Percentiles rank a stretch among this genome's conserved stretches.
phyloP scores from a whole-genome alignment of 2,888 invertebrate species.

The Acronicta psi region DNA sequence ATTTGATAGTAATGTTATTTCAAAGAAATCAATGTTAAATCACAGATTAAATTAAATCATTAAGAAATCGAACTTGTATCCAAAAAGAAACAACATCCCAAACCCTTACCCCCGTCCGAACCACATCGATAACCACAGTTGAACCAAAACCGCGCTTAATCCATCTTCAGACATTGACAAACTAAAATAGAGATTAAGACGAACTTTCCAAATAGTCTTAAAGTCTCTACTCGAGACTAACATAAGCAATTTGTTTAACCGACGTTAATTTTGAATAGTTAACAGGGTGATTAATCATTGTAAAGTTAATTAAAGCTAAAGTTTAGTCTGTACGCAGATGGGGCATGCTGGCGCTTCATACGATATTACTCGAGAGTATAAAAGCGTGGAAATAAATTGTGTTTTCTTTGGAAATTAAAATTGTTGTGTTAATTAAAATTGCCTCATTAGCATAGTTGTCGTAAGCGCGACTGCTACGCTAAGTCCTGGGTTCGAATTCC shows the following conservation, averaged over 20 bases:
- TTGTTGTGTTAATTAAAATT: neutral
- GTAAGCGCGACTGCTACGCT: too few relatives aligned
- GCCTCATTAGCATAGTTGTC: too few relatives aligned
- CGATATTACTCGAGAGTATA: slow-evolving; percentile 7
- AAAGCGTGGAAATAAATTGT: neutral
- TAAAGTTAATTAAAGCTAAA: slow-evolving; percentile 65
- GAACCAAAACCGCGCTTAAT: slow-evolving; percentile 9
- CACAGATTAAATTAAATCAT: too few relatives aligned
- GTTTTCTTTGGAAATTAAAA: slow-evolving; percentile 3
- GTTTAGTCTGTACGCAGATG: slow-evolving; percentile 57
- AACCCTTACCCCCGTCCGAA: neutral
- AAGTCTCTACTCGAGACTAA: slow-evolving; percentile 27
- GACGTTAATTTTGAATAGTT: slow-evolving; percentile 60
- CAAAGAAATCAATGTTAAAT: too few relatives aligned
- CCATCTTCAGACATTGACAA: slow-evolving; percentile 27
- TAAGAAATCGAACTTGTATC: too few relatives aligned
- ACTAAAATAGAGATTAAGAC: slow-evolving; percentile 37
- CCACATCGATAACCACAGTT: neutral
- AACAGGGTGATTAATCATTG: slow-evolving; percentile 65
- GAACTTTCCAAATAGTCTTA: slow-evolving; percentile 38
- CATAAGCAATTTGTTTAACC: slow-evolving; percentile 56
- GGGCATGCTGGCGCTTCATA: slow-evolving; percentile 18
- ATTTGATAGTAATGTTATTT: too few relatives aligned
- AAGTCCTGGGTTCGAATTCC: too few relatives aligned
- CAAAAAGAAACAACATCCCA: too few relatives aligned